phyloP scores from a whole-genome alignment of 2,113 vertebrate species.

The Xyrauchen texanus region DNA sequence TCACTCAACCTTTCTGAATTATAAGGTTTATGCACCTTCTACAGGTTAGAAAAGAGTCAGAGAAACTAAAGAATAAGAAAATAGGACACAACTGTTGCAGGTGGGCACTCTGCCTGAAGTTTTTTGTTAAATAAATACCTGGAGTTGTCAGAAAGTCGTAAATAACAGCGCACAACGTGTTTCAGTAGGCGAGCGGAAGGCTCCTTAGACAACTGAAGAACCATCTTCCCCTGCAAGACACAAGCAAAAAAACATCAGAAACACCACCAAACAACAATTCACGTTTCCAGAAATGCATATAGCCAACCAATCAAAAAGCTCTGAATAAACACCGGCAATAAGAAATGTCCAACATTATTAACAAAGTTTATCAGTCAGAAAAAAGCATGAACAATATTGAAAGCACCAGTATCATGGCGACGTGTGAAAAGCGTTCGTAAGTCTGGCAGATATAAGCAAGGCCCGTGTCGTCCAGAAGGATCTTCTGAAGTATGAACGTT shows the following conservation, averaged over 20 bases:
- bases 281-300: too few species aligned
- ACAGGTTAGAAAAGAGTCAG: too few species aligned
- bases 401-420: conserved; percentile 94
- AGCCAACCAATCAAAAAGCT: too few species aligned
- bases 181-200: conserved; percentile 93
- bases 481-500: conserved; percentile 97
- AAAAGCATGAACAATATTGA: conserved; percentile 48
- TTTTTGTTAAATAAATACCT: conserved; percentile 73
- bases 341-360: too few species aligned
- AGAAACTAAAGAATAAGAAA: too few species aligned
- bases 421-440: conserved; percentile 95
- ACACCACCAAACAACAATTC: too few species aligned
- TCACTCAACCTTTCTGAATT: too few species aligned
- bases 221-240: conserved; percentile 90
- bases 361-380: not conserved
- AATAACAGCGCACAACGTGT: conserved; percentile 95
- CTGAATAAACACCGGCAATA: too few species aligned
- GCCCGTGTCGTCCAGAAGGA: conserved; percentile 94
- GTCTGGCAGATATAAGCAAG: conserved; percentile 98
- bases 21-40: too few species aligned
- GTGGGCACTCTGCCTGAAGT: too few species aligned
- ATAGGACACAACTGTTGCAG: too few species aligned
- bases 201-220: conserved; percentile 96
- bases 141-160: conserved; percentile 96
- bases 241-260: not conserved